Evolutionary conservation across 2,888 invertebrate species (phyloP), one percentile per base, ranked within the genome.

Genomic region (Euclidia mi): DNA sequence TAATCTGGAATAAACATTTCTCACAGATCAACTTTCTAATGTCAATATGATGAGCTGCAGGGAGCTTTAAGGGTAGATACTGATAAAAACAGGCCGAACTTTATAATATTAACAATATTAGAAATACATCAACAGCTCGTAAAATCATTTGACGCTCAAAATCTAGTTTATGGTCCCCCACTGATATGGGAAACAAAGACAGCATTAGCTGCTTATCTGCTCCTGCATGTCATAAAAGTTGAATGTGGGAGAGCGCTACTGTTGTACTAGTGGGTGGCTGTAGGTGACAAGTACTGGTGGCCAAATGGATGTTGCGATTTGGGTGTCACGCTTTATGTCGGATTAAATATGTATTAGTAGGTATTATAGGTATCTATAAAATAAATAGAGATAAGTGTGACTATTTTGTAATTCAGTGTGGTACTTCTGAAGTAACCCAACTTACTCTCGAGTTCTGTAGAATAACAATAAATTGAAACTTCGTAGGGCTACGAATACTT

Each of bases 141-240:
- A 45, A 45, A 45, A 45, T 34, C 20, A 45, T 34, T 43, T 32
- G 7, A 34, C 12, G 9, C 14, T 20, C 18, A 20, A 45, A 34
- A 34, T 34, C 34, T 45, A 20, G 6, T 45, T 45, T 45, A 34
- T 45, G 34, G 44, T 34, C 9, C 44, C 34, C 12, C 34, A 37
- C 31, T 34, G 34, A 34, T 14, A 34, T 11, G 20, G 11, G 20
- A 45, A 45, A 34, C 44, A 45, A 44, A 44, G 44, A 14, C 34
- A 34, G 32, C 12, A 12, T 45, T 34, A 45, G 20, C 34, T 11
- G 34, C 44, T 34, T 45, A 45, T 45, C 34, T 34, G 10, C 18
- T n/a, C 44, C 12, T 34, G 18, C 14, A 45, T 20, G 20, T 20
- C 14, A 20, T 45, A 45, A 34, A 45, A 45, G 29, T 15, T 29